Base-by-base conservation (phyloP, 2,888 invertebrate species). In the Cerastis leucographa region DNA sequence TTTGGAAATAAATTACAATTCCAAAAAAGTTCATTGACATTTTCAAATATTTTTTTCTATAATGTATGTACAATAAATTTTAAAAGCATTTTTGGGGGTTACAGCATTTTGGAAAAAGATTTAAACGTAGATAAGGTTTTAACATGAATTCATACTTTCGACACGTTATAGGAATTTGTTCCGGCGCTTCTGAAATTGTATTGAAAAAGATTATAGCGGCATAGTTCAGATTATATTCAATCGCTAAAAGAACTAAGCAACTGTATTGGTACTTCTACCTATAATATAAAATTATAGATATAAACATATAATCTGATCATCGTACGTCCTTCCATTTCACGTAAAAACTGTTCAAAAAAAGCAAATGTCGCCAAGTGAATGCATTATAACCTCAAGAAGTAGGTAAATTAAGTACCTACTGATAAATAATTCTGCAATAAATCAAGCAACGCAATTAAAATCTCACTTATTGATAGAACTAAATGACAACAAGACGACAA, bases 401-500 rank as follows among this genome's bases (percentile, higher is more conserved):
- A 78, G 14, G 14, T 76, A 84, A 68, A 65, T 46, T 81, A 66
- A 56, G 61, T 65, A 77, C 35, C 35, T 35, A 35, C 67, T 79
- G 74, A 89, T 87, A 89, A 87, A 86, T 80, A 87, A 66, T 80
- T 77, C 72, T 70, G 54, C 54, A 82, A 87, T 88, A 88, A 88
- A 90, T 78, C 71, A 49, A 81, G 74, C 78, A 66, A 78, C 54
- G 80, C 83, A 83, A 86, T 84, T 89, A 86, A 87, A 87, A 88
- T 84, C 73, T 80, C 42, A 84, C 76, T 81, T 86, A 87, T 71
- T 81, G 74, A 86, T 88, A 86, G 71, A 85, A 84, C 87, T 81
- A 88, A 90, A 90, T 89, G 90, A 87, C 86, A 90, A 83, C 84
- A 76, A 78, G 74, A 76, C 79, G 87, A 90, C 88, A 90, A 91